Conservation (phyloP, 1,140 invertebrate genomes). For the Tenebrio molitor region DNA sequence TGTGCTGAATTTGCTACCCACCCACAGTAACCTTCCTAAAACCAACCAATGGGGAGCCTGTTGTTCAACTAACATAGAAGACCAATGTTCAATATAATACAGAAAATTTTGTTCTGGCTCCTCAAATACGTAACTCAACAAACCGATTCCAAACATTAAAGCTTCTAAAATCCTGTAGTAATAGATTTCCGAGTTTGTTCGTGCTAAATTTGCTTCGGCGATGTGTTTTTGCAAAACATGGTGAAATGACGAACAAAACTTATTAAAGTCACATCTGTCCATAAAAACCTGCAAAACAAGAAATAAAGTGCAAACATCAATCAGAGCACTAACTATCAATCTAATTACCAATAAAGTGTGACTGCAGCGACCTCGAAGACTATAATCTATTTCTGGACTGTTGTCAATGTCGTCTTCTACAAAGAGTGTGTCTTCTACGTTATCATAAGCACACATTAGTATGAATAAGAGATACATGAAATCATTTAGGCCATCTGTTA, state of each 20-base stretch:
- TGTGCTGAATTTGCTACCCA: slow-evolving; percentile 33
- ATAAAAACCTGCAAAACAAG: slow-evolving; percentile 31
- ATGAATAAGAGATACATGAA: slow-evolving; percentile 33
- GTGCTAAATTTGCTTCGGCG: slow-evolving; percentile 1
- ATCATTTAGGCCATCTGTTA: slow-evolving; percentile 22
- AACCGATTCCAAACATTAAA: slow-evolving; percentile 27
- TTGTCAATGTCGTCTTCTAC: neutral
- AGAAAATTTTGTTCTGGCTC: slow-evolving; percentile 10
- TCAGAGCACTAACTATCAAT: no score
- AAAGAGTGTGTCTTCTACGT: slow-evolving; percentile 19
- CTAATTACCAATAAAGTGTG: slow-evolving; percentile 32
- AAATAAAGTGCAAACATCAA: no score
- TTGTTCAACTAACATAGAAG: slow-evolving; percentile 23
- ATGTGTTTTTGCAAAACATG: slow-evolving; percentile 31
- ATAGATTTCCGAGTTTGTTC: slow-evolving; percentile 5
- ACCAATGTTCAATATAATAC: slow-evolving; percentile 25
- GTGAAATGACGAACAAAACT: slow-evolving; percentile 15
- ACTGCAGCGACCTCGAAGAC: neutral
- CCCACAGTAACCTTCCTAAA: slow-evolving; percentile 22
- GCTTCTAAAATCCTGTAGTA: slow-evolving; percentile 37
- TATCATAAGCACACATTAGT: slow-evolving; percentile 26
- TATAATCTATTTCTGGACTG: slow-evolving; percentile 3
- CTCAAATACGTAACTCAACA: slow-evolving; percentile 29
- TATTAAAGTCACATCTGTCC: slow-evolving; percentile 2
- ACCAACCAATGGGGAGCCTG: slow-evolving; percentile 18